These are phyloP conservation scores for Callinectes sapidus DNA, from an alignment of 2,888 invertebrate genomes.

Conservation along the genomic window DNA sequence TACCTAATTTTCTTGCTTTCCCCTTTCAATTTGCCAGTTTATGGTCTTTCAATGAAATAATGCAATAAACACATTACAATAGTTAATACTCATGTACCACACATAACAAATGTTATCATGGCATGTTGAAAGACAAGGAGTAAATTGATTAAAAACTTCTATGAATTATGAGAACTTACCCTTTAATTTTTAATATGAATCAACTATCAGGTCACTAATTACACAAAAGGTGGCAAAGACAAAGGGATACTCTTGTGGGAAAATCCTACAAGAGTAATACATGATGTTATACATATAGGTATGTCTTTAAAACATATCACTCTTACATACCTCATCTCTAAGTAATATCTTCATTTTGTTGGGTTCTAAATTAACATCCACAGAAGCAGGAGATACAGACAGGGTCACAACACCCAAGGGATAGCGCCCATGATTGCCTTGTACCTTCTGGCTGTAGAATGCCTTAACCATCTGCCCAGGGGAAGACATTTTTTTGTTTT, in stretches of 20 bases:
- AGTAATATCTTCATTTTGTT: conserved; percentile 80
- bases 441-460: conserved; percentile 75
- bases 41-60: neutral
- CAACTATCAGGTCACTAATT: too few species aligned
- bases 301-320: neutral
- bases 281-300: neutral
- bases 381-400: conserved; percentile 76
- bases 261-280: too few species aligned
- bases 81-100: too few species aligned
- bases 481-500: neutral
- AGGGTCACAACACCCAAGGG: conserved; percentile 78
- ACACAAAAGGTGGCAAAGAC: too few species aligned
- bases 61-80: neutral
- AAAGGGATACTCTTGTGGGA: too few species aligned
- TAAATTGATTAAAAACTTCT: neutral
- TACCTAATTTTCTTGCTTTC: too few species aligned
- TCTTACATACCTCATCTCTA: conserved; percentile 77
- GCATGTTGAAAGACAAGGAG: neutral
- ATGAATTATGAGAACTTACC: neutral
- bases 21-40: too few species aligned
- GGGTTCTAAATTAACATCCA: conserved; percentile 81
- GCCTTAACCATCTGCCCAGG: conserved; percentile 77
- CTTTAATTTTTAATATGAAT: neutral
- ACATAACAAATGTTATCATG: neutral
- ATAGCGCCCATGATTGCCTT: conserved; percentile 76